phyloP scores from a whole-genome alignment of 2,797 vertebrate genomes.

The Thamnophis elegans region DNA sequence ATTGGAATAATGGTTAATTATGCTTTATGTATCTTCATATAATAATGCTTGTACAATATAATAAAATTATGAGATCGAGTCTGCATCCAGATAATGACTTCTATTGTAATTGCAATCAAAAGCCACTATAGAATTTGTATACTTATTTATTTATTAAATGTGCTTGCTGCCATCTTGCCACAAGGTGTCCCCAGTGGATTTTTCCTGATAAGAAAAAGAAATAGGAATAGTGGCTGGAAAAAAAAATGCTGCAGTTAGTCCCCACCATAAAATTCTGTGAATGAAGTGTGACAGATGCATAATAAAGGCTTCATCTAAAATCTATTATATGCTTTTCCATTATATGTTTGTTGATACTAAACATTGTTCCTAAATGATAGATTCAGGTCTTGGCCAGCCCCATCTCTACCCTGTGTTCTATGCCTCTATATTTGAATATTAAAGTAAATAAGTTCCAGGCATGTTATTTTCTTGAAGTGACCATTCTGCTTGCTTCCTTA shows the following conservation, averaged over 20 bases:
- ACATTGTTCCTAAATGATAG: background rate
- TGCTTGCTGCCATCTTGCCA: background rate
- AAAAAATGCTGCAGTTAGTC: background rate
- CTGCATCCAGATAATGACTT: background rate
- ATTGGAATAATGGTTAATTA: background rate
- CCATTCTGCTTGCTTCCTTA: background rate
- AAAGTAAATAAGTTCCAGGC: background rate
- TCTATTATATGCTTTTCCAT: background rate
- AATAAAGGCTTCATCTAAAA: background rate
- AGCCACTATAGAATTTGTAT: background rate
- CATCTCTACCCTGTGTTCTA: background rate
- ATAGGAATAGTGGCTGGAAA: background rate
- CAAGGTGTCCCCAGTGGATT: background rate
- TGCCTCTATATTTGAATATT: background rate
- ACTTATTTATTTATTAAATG: background rate
- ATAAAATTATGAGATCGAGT: background rate
- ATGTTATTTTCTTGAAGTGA: background rate
- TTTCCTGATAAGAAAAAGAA: background rate
- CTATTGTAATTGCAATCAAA: background rate
- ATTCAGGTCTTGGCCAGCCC: background rate
- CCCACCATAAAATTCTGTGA: background rate
- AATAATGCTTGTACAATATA: background rate
- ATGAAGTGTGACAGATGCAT: background rate
- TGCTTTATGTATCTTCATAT: background rate
- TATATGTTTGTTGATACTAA: background rate